These are phyloP conservation scores for Calypte anna DNA, from an alignment of 2,113 vertebrate genomes.

Conservation along the genomic window DNA sequence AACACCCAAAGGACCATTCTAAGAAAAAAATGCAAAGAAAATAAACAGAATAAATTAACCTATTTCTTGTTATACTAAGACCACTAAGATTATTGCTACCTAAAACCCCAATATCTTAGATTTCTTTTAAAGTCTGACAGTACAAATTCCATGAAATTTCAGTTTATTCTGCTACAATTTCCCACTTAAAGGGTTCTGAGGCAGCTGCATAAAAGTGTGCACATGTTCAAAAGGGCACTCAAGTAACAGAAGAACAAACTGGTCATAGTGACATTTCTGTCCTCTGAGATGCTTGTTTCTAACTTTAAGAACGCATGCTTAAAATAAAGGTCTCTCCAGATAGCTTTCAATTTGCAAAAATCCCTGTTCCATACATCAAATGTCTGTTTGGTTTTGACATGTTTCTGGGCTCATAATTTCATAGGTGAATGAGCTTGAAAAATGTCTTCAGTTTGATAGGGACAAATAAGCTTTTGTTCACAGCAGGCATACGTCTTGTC, in stretches of 20 bases:
- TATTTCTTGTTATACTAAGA: background rate
- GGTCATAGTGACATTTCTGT: conserved; percentile 21
- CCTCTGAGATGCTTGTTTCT: background rate
- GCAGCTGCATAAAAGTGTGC: background rate
- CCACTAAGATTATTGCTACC: background rate
- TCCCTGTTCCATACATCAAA: conserved; percentile 12
- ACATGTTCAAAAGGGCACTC: background rate
- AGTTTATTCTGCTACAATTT: background rate
- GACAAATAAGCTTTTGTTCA: conserved; percentile 62
- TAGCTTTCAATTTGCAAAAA: conserved; percentile 38
- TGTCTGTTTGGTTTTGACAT: conserved; percentile 40
- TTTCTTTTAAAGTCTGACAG: background rate
- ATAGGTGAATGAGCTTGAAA: conserved; percentile 58
- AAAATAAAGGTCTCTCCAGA: conserved; percentile 36
- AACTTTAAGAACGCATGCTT: background rate
- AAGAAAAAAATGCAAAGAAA: background rate
- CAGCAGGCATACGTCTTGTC: conserved; percentile 14
- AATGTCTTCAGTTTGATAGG: background rate
- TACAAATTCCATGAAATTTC: background rate
- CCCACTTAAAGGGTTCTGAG: background rate
- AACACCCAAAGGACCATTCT: background rate
- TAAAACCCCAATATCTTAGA: background rate
- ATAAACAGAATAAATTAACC: background rate
- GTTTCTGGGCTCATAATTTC: conserved; percentile 61
- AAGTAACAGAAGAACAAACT: background rate